Evolutionary conservation across 2,113 vertebrate species (phyloP).

Genomic region (Corvus hawaiiensis): DNA sequence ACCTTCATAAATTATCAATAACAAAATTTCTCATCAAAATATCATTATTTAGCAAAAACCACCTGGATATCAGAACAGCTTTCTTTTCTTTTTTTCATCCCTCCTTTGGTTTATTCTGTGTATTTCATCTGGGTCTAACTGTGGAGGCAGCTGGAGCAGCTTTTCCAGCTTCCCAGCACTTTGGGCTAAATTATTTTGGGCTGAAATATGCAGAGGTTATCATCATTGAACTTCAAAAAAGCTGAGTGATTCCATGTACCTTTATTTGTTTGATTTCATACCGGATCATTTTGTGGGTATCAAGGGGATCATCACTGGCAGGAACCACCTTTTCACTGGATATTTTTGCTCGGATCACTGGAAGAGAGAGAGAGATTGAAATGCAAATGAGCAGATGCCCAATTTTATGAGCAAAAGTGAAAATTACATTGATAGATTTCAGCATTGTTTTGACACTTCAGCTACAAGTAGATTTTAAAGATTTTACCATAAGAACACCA

Average conservation of each 20-base stretch:
- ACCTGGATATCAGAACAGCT: background rate
- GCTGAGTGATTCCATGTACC: conserved; percentile 74
- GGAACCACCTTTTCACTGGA: conserved; percentile 86
- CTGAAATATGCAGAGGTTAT: background rate
- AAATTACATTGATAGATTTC: background rate
- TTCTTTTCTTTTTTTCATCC: background rate
- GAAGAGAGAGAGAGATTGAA: background rate
- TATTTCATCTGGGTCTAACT: background rate
- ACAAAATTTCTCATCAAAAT: background rate
- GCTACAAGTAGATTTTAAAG: background rate
- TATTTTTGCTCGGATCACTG: conserved; percentile 90
- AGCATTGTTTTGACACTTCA: background rate
- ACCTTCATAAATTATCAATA: background rate
- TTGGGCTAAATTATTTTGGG: background rate
- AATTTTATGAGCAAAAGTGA: background rate
- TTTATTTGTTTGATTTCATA: conserved; percentile 97
- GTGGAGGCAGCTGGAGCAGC: background rate
- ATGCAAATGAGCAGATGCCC: background rate
- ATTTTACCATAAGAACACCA: background rate
- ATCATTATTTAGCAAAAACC: background rate
- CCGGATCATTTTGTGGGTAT: conserved; percentile 86
- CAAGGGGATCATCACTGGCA: conserved; percentile 76
- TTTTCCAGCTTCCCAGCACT: background rate
- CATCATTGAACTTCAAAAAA: conserved; percentile 26
- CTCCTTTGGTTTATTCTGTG: background rate